These are phyloP conservation scores for Platalea minor DNA, from an alignment of 2,797 vertebrate species.

Conservation along the genomic window DNA sequence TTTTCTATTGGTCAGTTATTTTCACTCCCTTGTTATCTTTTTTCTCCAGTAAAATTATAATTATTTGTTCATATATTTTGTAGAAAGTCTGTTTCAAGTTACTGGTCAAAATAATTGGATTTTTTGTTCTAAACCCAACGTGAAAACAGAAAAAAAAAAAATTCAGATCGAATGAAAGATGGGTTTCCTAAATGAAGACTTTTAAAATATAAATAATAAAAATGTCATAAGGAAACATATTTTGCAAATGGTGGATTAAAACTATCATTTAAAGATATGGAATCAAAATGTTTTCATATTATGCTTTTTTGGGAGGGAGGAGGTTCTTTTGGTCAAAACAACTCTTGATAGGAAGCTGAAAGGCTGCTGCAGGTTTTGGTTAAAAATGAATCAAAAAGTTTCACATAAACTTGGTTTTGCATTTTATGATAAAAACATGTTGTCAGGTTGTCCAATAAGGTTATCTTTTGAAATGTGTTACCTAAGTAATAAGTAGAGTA, in stretches of 20 bases:
- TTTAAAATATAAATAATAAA: not conserved
- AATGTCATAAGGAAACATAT: not conserved
- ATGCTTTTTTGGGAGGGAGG: not conserved
- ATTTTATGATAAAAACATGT: not conserved
- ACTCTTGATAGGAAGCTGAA: not conserved
- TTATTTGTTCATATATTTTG: not conserved
- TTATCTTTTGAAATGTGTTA: slow-evolving; percentile 22
- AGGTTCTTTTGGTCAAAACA: not conserved
- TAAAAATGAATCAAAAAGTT: not conserved
- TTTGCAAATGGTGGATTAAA: not conserved
- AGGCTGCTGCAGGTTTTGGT: not conserved
- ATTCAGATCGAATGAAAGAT: not conserved
- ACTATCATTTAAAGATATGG: not conserved
- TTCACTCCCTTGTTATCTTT: not conserved
- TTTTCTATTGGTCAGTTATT: not conserved
- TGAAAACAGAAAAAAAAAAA: not conserved
- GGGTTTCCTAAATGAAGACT: not conserved
- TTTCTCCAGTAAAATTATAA: not conserved
- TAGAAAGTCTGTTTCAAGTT: not conserved
- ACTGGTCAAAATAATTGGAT: not conserved
- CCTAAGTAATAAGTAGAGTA: slow-evolving; percentile 13
- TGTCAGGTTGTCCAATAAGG: slow-evolving; percentile 38
- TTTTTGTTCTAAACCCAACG: not conserved
- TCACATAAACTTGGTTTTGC: not conserved
- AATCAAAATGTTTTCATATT: not conserved